Evolutionary conservation across 2,797 vertebrate species (phyloP).

Genomic region (Orestias chungarensis): DNA sequence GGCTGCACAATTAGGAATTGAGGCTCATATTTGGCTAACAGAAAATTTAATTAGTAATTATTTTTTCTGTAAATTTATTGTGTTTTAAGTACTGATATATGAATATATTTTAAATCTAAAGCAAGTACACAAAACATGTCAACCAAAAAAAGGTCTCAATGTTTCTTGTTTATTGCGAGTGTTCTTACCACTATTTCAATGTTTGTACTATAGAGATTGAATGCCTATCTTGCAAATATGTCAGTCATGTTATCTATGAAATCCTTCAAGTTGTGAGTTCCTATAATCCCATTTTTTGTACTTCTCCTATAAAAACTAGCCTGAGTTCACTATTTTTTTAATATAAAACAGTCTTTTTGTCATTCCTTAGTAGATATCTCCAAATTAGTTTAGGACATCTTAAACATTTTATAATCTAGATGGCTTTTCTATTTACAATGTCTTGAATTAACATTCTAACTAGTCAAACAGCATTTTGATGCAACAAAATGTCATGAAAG

Average conservation of each 20-base stretch:
- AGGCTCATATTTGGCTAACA: conserved; percentile 20
- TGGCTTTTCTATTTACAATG: too few species aligned
- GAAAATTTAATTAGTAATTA: conserved; percentile 16
- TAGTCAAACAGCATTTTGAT: too few species aligned
- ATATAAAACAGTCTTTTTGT: too few species aligned
- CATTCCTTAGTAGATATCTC: too few species aligned
- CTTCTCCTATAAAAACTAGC: not conserved
- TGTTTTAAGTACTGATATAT: not conserved
- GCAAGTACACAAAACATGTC: not conserved
- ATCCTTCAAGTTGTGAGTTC: conserved; percentile 24
- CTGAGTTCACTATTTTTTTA: too few species aligned
- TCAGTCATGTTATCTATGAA: conserved; percentile 31
- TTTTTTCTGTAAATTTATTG: not conserved
- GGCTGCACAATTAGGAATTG: not conserved
- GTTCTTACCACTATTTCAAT: not conserved
- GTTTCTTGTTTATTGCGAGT: conserved; percentile 31
- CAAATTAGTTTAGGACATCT: too few species aligned
- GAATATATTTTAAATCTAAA: not conserved
- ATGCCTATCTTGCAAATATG: not conserved
- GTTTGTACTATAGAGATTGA: not conserved
- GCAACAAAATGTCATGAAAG: too few species aligned
- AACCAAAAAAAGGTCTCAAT: conserved; percentile 7
- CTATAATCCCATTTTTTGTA: conserved; percentile 1
- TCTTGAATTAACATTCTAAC: too few species aligned
- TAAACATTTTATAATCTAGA: too few species aligned